Evolutionary conservation across 53 echinoderm and acorn worm genomes (phyloP).

Genomic region (Zoroaster sp.): DNA sequence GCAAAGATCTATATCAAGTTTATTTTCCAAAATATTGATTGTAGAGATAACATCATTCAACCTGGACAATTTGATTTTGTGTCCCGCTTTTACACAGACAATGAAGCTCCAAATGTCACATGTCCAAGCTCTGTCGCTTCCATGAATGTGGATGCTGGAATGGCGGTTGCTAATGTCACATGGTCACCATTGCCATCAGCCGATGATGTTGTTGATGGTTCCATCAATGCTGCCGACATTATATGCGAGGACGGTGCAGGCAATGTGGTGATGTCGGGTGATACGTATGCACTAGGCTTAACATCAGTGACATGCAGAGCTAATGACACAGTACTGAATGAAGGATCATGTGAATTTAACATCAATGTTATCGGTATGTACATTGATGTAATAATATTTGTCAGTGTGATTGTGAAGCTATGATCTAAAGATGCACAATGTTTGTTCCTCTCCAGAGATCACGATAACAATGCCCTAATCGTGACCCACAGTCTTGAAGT

Average conservation of each 20-base stretch:
- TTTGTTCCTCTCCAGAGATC: no score
- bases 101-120: background rate
- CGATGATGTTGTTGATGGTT: background rate
- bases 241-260: background rate
- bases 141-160: background rate
- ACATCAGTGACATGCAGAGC: background rate
- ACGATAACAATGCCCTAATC: no score
- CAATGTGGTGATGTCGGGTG: background rate
- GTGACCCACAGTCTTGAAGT: no score
- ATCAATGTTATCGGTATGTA: no score
- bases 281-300: background rate
- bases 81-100: no score
- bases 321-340: background rate
- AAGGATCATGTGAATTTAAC: background rate
- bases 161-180: background rate
- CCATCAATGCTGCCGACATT: background rate
- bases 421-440: no score
- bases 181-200: background rate
- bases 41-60: no score
- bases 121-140: background rate
- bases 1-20: no score
- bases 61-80: no score
- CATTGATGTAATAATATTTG: no score
- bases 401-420: no score
- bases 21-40: no score